Conservation (phyloP, 2,797 vertebrate species). For the Knipowitschia caucasica region DNA sequence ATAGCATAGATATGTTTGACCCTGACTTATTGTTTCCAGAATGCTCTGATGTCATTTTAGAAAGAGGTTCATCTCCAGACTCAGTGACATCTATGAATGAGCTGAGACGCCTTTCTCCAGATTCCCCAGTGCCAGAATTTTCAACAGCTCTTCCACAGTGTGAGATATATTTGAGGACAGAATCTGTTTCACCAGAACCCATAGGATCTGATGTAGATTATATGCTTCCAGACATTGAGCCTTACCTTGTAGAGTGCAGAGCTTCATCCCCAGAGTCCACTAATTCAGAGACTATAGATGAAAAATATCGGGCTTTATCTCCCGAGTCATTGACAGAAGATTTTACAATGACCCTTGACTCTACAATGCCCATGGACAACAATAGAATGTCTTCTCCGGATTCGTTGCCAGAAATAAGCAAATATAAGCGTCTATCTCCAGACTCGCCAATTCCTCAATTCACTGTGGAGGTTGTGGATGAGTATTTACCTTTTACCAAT, state of each 20-base stretch:
- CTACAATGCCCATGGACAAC: slow-evolving; percentile 22
- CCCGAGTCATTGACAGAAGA: slow-evolving; percentile 48
- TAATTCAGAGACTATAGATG: slow-evolving; percentile 8
- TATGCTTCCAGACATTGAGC: slow-evolving; percentile 14
- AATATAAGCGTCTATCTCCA: slow-evolving; percentile 57
- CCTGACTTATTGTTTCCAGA: slow-evolving; percentile 4
- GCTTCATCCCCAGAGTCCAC: slow-evolving; percentile 36
- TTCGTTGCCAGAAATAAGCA: slow-evolving; percentile 48
- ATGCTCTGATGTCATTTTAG: slow-evolving; percentile 20
- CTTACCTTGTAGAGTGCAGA: slow-evolving; percentile 20
- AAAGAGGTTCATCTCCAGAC: slow-evolving; percentile 39
- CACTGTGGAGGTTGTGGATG: slow-evolving; percentile 10
- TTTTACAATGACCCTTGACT: slow-evolving; percentile 38
- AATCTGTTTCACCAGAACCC: slow-evolving; percentile 51
- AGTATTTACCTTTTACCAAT: slow-evolving; percentile 11
- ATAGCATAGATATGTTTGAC: slow-evolving; percentile 2
- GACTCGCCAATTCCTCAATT: slow-evolving; percentile 67
- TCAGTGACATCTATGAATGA: slow-evolving; percentile 41
- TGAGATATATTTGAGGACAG: slow-evolving; percentile 27
- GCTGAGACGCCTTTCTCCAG: slow-evolving; percentile 46
- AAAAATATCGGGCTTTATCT: slow-evolving; percentile 26
- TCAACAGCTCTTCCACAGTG: slow-evolving; percentile 27
- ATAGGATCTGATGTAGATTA: slow-evolving; percentile 40
- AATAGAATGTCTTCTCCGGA: slow-evolving; percentile 62
- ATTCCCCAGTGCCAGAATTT: slow-evolving; percentile 53